phyloP scores from a whole-genome alignment of 2,113 vertebrate genomes.

The Prochilodus magdalenae region DNA sequence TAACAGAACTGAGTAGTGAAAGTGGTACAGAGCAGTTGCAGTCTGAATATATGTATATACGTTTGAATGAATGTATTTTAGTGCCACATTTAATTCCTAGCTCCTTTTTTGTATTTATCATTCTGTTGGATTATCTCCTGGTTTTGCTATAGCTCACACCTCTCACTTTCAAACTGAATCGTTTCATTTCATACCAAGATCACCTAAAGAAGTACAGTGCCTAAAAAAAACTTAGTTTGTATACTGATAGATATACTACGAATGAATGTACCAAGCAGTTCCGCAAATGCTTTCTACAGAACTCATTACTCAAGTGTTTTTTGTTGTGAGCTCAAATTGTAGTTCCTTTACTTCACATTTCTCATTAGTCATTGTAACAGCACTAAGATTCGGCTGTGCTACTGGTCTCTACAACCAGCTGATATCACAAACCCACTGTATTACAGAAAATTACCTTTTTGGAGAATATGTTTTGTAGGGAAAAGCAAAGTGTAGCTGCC shows the following conservation, averaged over 20 bases:
- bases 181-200: background rate
- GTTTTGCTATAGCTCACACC: background rate
- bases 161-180: background rate
- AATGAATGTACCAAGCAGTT: too few relatives aligned
- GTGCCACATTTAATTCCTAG: too few relatives aligned
- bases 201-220: background rate
- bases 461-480: constrained; percentile 98
- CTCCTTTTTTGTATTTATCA: background rate
- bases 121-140: background rate
- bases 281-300: too few relatives aligned
- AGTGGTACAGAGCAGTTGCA: too few relatives aligned
- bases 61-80: too few relatives aligned
- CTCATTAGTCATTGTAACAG: too few relatives aligned
- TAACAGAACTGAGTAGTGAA: background rate
- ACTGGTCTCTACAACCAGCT: background rate
- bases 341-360: too few relatives aligned
- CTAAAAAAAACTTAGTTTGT: background rate
- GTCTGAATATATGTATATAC: too few relatives aligned
- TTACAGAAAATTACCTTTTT: constrained; percentile 85
- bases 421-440: background rate
- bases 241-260: too few relatives aligned
- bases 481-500: constrained; percentile 96
- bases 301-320: too few relatives aligned
- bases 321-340: too few relatives aligned
- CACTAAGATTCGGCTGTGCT: too few relatives aligned